Evolutionary conservation across 2,888 invertebrate species (phyloP).

Genomic region (Neoaliturus tenellus): DNA sequence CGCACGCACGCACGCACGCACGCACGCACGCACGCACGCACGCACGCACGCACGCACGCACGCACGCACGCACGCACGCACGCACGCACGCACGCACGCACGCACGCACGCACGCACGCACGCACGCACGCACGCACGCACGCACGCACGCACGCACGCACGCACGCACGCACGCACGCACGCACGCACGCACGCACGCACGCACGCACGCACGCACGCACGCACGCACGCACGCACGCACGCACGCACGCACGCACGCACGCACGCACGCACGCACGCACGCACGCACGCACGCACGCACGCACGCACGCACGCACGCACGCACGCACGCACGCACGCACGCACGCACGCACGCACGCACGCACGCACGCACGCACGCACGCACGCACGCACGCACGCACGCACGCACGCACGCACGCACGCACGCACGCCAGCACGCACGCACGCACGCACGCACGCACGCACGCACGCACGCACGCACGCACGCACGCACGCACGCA

Average conservation of each 20-base stretch:
- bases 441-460: background rate
- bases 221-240: conserved; percentile 27
- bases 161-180: conserved; percentile 27
- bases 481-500: conserved; percentile 18
- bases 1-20: background rate
- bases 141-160: conserved; percentile 27
- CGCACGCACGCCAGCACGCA: background rate
- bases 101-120: conserved; percentile 27
- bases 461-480: conserved; percentile 21
- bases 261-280: background rate
- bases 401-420: conserved; percentile 13
- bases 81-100: conserved; percentile 27
- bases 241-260: conserved; percentile 12
- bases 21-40: background rate
- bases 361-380: background rate
- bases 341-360: conserved; percentile 4
- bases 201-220: conserved; percentile 27
- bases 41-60: conserved; percentile 1
- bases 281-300: conserved; percentile 9
- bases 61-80: conserved; percentile 32
- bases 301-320: conserved; percentile 9
- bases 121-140: conserved; percentile 27
- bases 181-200: conserved; percentile 27
- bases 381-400: conserved; percentile 15
- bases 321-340: background rate